Percentiles rank a stretch among this genome's conserved stretches.
Evolutionary conservation across 2,797 vertebrate genomes (phyloP).

Genomic region (Gambusia yucatana): DNA sequence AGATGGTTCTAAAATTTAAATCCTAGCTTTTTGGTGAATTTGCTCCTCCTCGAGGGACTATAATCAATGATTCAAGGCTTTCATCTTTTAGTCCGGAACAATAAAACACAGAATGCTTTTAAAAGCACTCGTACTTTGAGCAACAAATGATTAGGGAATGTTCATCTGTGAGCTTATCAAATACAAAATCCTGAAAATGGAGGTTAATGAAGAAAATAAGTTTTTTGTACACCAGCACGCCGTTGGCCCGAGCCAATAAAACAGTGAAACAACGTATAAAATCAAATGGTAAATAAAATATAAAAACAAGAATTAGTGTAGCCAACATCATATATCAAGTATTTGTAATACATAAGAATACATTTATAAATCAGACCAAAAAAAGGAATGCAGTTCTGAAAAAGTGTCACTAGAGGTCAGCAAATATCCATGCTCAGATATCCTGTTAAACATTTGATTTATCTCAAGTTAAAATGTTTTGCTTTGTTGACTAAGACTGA

Average conservation of each 20-base stretch:
- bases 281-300: constrained; percentile 58
- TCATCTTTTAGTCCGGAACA: constrained; percentile 52
- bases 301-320: constrained; percentile 69
- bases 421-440: constrained; percentile 82
- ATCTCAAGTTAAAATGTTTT: constrained; percentile 55
- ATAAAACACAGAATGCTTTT: constrained; percentile 61
- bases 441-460: constrained; percentile 69
- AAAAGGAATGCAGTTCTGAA: constrained; percentile 80
- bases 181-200: constrained; percentile 56
- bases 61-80: constrained; percentile 42
- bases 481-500: constrained; percentile 32
- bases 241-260: constrained; percentile 12
- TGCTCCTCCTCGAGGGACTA: constrained; percentile 29
- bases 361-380: constrained; percentile 70
- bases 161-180: constrained; percentile 51
- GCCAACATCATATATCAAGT: constrained; percentile 71
- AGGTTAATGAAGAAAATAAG: constrained; percentile 56
- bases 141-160: constrained; percentile 61
- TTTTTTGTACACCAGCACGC: constrained; percentile 51
- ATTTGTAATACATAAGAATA: constrained; percentile 71
- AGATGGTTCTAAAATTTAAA: constrained; percentile 39
- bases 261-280: constrained; percentile 60
- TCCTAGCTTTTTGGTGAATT: constrained; percentile 51
- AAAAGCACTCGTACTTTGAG: constrained; percentile 53
- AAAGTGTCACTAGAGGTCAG: constrained; percentile 81